These are phyloP conservation scores for Chymomyza caudatula DNA, from an alignment of 2,888 invertebrate species.

Conservation along the genomic window DNA sequence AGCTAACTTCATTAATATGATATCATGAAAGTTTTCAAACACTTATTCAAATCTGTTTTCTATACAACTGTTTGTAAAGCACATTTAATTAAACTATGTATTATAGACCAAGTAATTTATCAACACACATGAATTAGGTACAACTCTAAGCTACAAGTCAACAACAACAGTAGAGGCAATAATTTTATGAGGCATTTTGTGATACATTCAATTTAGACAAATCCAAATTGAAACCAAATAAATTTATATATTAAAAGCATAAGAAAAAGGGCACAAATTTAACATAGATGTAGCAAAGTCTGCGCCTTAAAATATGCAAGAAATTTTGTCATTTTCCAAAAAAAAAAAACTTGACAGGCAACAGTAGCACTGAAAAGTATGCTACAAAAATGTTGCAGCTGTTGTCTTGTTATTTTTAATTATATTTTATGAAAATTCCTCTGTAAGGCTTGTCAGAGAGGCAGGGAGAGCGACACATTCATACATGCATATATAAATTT, in stretches of 20 bases:
- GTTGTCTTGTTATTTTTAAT: constrained; percentile 56
- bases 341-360: not conserved
- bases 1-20: no score
- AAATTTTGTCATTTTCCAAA: not conserved
- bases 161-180: constrained; percentile 38
- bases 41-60: no score
- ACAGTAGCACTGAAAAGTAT: not conserved
- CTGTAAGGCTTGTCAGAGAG: not conserved
- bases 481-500: not conserved
- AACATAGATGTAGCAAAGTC: not conserved
- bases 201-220: not conserved
- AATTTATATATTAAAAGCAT: not conserved
- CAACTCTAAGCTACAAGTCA: constrained; percentile 18
- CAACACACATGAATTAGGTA: constrained; percentile 3
- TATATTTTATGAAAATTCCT: constrained; percentile 58
- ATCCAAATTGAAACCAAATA: not conserved
- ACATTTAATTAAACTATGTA: not conserved
- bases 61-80: not conserved
- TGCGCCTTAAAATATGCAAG: not conserved
- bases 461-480: no score
- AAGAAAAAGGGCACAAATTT: not conserved
- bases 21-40: no score
- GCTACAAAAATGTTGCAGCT: not conserved
- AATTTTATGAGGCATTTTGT: constrained; percentile 32
- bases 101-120: constrained; percentile 30